Evolutionary conservation across 2,797 vertebrate genomes (phyloP), one percentile per base, ranked within the genome.

Genomic region (Catharus ustulatus): DNA sequence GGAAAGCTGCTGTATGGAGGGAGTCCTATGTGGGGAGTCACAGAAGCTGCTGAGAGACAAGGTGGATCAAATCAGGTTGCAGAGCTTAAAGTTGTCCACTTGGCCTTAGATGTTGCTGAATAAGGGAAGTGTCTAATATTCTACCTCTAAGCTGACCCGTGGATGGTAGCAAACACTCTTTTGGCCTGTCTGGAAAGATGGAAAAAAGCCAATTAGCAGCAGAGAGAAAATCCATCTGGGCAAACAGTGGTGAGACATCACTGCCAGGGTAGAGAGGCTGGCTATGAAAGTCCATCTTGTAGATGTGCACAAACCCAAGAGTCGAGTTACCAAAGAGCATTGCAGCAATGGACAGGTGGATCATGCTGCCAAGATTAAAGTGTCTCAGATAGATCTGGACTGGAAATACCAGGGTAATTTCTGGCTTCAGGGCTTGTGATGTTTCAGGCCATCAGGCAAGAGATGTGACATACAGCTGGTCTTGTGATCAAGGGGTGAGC

Each of bases 401-500:
- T 77, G 27, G 38, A 52, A 76, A 46, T 27, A 46, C 13, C 20
- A 52, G 23, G 10, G 18, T 27, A 32, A 38, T 46, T 82, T 62
- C n/a, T 40, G 48, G 20, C 20, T 61, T 61, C 13, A 11, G 29
- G 27, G 23, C 21, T 38, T 2, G 0, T 54, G 55, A 17, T 24
- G 22, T 55, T 13, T 68, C 72, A n/a, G n/a, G 19, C 40, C n/a
- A 14, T 15, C 9, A 17, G 24, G 29, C 24, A 54, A 40, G 20
- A 24, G 29, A 12, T 24, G 19, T 0, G 0, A 24, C n/a, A n/a
- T 29, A 24, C 3, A 20, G 15, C 29, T 24, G 19, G 13, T 29
- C 29, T 11, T 52, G 23, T 40, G 40, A 68, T 29, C 23, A n/a
- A 38, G 24, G 23, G 10, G n/a, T 46, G 46, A 51, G 27, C 9